Evolutionary conservation across 1,140 invertebrate species (phyloP), one percentile per base, ranked within the genome.

Genomic region (Forficula auricularia): DNA sequence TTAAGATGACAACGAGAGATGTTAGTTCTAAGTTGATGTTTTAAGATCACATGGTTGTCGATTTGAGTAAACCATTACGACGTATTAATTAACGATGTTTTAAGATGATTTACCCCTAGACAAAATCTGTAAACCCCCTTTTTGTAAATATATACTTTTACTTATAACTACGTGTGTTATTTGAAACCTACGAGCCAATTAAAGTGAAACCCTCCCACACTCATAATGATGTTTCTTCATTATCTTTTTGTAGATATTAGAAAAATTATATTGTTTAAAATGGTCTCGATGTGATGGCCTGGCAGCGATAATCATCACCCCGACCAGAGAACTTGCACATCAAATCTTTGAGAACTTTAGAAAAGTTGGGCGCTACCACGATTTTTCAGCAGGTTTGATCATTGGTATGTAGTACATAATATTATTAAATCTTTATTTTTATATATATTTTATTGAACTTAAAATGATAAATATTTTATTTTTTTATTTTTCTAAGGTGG

Each of bases 301-400:
- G 8, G 94, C 90, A 1, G 92, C 89, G 8, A 58, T 99, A 3
- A 80, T 99, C 30, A 97, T 99, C 38, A 92, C 92, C 12, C 96
- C 96, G 14, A 96, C 90, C 1, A 70, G 96, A 58, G 96, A 99
- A 63, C 62, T 99, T 15, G 91, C 95, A 12, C 90, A 88, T 61
- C 96, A 99, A 62, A 98, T 95, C 53, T 98, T 91, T 70, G 85
- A 95, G 63, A 87, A 84, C 0, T 59, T 98, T 0, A 71, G 78
- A 45, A 90, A 88, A 64, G 67, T 99, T 48, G 94, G 92, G 14
- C 62, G 65, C 38, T 63, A 82, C 53, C 94, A 98, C 65, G 83
- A 92, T 49, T 89, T 98, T 56, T 96, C 91, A 20, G 88, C 84
- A 51, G 90, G 84, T 20, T 70, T 98, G 12, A 82, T 98, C 35